A percentile compares a stretch with the other conserved stretches of the same genome.
Conservation (phyloP, 2,888 invertebrate genomes). For the Atethmia centrago region DNA sequence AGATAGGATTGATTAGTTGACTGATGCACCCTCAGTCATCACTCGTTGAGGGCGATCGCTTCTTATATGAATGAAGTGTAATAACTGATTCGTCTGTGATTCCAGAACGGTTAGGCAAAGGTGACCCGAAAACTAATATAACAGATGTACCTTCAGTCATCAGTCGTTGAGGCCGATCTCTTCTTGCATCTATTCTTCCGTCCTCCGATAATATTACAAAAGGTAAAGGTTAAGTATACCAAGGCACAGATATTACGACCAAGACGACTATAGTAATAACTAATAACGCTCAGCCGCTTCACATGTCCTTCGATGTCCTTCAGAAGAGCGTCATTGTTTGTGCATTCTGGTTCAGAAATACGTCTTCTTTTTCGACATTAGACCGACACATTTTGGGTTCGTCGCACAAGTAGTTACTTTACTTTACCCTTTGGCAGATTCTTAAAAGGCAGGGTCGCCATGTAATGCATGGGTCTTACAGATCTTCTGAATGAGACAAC, state of each 20-base stretch:
- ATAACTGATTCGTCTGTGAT: constrained; percentile 5
- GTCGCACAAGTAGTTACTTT: too few relatives aligned
- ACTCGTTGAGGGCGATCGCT: background rate
- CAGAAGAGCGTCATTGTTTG: background rate
- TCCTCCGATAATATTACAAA: background rate
- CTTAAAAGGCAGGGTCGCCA: too few relatives aligned
- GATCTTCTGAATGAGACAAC: background rate
- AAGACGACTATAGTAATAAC: background rate
- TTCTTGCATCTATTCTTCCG: background rate
- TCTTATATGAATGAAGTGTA: constrained; percentile 20
- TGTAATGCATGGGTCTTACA: too few relatives aligned
- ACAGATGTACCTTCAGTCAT: too few relatives aligned
- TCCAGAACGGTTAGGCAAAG: constrained; percentile 3
- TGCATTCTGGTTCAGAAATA: background rate
- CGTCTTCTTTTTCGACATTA: background rate
- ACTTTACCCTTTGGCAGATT: background rate
- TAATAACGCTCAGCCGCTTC: background rate
- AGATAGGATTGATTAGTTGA: too few relatives aligned
- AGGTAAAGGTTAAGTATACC: background rate
- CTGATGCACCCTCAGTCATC: too few relatives aligned
- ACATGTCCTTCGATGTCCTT: background rate
- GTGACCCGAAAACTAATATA: constrained; percentile 31
- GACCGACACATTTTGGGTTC: background rate
- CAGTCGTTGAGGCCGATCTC: background rate
- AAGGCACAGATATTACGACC: background rate